A percentile compares a stretch with the other conserved stretches of the same genome.
Conservation (phyloP, 2,888 invertebrate genomes). For the Drosophila lutescens region DNA sequence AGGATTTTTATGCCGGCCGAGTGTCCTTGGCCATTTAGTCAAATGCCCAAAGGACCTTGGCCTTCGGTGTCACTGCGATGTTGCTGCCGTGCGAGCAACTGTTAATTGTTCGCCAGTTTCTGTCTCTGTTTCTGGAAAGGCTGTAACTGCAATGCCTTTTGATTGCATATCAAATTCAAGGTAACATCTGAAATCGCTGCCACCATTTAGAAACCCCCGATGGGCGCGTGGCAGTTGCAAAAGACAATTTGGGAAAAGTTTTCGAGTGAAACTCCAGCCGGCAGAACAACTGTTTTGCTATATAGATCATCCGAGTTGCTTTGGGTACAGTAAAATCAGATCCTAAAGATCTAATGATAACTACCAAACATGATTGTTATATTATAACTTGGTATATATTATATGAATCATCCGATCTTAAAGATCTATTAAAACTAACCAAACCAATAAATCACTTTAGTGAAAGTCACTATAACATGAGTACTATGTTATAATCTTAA, state of each 20-base stretch:
- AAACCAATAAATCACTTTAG: conserved; percentile 10
- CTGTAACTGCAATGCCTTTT: conserved; percentile 46
- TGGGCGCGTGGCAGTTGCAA: conserved; percentile 44
- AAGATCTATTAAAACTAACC: too few relatives aligned
- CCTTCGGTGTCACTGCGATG: conserved; percentile 38
- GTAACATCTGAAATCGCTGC: conserved; percentile 32
- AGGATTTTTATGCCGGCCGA: conserved; percentile 55
- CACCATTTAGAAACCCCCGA: conserved; percentile 25
- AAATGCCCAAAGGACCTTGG: conserved; percentile 37
- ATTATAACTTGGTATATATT: too few relatives aligned
- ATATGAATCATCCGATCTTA: too few relatives aligned
- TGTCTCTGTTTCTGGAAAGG: conserved; percentile 11
- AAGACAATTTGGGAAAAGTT: conserved; percentile 15
- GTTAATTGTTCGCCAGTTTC: conserved; percentile 62
- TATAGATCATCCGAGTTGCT: too few relatives aligned
- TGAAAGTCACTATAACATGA: conserved; percentile 23
- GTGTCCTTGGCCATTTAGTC: conserved; percentile 57
- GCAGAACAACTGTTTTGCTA: conserved; percentile 19
- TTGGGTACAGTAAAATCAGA: conserved; percentile 9
- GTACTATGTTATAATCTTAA: conserved; percentile 17
- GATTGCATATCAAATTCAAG: conserved; percentile 61
- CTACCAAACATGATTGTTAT: not conserved
- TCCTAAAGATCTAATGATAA: not conserved
- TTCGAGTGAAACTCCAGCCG: conserved; percentile 16
- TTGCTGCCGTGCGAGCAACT: conserved; percentile 52